Conservation (phyloP, 1,140 invertebrate species). For the Chrysoperla carnea region DNA sequence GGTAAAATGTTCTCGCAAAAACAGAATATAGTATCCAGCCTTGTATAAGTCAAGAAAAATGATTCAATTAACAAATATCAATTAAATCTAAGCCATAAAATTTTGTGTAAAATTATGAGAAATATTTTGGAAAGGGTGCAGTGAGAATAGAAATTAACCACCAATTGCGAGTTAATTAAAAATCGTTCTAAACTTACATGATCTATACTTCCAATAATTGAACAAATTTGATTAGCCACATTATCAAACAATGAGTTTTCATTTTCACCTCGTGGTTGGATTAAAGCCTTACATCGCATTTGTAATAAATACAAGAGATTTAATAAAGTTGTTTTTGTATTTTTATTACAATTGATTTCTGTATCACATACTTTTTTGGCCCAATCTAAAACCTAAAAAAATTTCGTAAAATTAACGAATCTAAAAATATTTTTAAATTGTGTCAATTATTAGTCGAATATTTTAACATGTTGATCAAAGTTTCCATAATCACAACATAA, state of each 20-base stretch:
- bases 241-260: slow-evolving; percentile 19
- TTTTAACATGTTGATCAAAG: too few relatives aligned
- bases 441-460: too few relatives aligned
- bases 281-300: slow-evolving; percentile 11
- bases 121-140: too few relatives aligned
- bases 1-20: too few relatives aligned
- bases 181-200: slow-evolving; percentile 15
- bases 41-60: too few relatives aligned
- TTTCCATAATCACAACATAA: too few relatives aligned
- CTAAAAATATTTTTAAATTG: neutral
- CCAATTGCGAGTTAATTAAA: neutral
- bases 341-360: slow-evolving; percentile 12
- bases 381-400: slow-evolving; percentile 22
- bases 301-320: slow-evolving; percentile 13
- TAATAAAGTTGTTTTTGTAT: slow-evolving; percentile 9
- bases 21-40: too few relatives aligned
- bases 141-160: too few relatives aligned
- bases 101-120: too few relatives aligned
- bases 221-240: slow-evolving; percentile 20
- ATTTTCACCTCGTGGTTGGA: slow-evolving; percentile 9
- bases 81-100: too few relatives aligned
- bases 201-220: slow-evolving; percentile 20
- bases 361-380: slow-evolving; percentile 18
- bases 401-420: neutral
- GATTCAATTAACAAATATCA: too few relatives aligned